Evolutionary conservation across 2,888 invertebrate genomes (phyloP).

Genomic region (Dryomyza anilis): DNA sequence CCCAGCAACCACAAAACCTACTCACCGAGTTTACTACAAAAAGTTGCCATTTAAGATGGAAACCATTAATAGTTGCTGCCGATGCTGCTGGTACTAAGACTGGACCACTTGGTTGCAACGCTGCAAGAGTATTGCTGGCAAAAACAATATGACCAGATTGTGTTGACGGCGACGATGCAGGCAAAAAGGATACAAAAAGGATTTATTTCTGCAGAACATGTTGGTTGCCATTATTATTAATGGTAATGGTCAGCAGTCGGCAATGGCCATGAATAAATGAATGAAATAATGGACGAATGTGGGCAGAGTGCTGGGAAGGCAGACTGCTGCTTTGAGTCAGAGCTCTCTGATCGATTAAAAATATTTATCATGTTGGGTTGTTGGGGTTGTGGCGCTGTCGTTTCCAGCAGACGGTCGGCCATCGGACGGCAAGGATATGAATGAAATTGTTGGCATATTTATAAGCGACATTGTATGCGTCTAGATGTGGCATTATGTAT

Average conservation of each 20-base stretch:
- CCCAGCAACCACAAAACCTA: too few relatives aligned
- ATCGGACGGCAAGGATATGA: neutral
- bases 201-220: constrained; percentile 3
- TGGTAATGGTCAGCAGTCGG: neutral
- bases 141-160: neutral
- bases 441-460: neutral
- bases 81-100: neutral
- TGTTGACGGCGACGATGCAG: neutral
- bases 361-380: neutral
- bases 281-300: neutral
- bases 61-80: too few relatives aligned
- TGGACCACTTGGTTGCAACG: neutral
- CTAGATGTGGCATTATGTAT: neutral
- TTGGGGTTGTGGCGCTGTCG: neutral
- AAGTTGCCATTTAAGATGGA: too few relatives aligned
- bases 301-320: neutral
- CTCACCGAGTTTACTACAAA: too few relatives aligned
- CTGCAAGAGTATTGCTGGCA: neutral
- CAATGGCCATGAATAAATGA: neutral
- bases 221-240: constrained; percentile 1
- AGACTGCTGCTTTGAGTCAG: too few relatives aligned
- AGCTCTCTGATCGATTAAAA: constrained; percentile 1
- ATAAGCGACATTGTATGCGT: neutral
- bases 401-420: neutral
- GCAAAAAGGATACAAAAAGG: neutral